phyloP scores from a whole-genome alignment of 1,140 invertebrate species.

The Kradibia gibbosae region DNA sequence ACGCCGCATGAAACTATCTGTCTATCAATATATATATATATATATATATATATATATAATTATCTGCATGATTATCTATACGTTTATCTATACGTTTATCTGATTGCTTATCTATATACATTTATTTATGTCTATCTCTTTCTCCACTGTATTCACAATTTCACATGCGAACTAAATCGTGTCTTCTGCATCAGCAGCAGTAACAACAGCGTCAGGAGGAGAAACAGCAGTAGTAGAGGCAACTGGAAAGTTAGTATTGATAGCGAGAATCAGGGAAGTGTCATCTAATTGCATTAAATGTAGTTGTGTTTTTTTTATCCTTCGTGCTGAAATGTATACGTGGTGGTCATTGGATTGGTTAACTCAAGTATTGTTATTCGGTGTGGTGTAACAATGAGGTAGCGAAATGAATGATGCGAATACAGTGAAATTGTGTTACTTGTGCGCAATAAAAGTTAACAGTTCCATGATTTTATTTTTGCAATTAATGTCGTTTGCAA shows the following conservation, averaged over 20 bases:
- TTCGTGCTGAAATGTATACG: neutral
- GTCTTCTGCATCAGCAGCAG: slow-evolving; percentile 36
- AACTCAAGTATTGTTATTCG: neutral
- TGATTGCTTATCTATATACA: neutral
- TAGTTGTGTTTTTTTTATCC: neutral
- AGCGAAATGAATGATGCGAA: neutral
- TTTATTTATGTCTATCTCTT: neutral
- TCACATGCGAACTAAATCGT: slow-evolving; percentile 18
- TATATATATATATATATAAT: neutral
- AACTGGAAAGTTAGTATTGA: neutral
- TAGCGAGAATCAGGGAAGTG: neutral
- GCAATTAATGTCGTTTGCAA: neutral
- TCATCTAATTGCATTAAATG: neutral
- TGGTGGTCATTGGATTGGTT: neutral
- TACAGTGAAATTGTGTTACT: neutral
- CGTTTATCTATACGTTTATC: too few relatives aligned
- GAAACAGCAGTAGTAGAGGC: neutral
- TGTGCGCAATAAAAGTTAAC: neutral
- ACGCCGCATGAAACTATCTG: too few relatives aligned
- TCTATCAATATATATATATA: neutral
- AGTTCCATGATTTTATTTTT: neutral
- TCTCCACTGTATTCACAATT: neutral
- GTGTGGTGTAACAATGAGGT: neutral
- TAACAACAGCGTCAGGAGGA: neutral
- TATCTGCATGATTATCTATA: neutral